Conservation (phyloP, 2,888 invertebrate species). For the Pharmacophagus antenor region DNA sequence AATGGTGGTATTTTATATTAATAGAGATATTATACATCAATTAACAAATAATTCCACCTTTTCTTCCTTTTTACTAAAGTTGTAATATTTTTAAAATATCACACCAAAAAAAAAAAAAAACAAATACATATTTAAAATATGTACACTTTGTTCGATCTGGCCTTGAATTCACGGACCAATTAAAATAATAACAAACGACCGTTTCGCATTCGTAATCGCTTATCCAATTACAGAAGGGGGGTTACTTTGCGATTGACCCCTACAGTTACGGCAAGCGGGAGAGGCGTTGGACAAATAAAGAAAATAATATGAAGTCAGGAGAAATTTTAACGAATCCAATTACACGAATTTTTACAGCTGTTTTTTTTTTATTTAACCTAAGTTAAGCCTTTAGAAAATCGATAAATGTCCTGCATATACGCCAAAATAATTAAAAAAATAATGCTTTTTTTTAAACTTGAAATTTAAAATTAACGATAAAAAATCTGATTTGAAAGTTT, state of each 20-base stretch:
- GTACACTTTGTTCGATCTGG: not conserved
- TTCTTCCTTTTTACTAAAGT: no score
- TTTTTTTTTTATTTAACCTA: not conserved
- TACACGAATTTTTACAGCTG: not conserved
- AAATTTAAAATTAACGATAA: no score
- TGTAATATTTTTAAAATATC: no score
- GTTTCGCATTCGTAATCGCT: not conserved
- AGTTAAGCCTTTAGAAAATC: no score
- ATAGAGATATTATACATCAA: no score
- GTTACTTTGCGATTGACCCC: constrained; percentile 4
- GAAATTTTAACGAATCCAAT: not conserved
- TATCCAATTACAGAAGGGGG: constrained; percentile 1
- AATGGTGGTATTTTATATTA: no score
- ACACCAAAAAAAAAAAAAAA: not conserved
- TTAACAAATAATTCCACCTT: no score
- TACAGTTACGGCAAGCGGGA: constrained; percentile 7
- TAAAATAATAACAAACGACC: constrained; percentile 1
- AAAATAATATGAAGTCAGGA: not conserved
- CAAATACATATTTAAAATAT: not conserved
- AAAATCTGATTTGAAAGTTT: no score
- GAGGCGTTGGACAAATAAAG: not conserved
- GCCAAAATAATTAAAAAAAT: no score
- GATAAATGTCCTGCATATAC: no score
- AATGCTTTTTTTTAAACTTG: no score
- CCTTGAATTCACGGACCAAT: not conserved